Evolutionary conservation across 2,888 invertebrate genomes (phyloP), one percentile per base, ranked within the genome.

Genomic region (Lagria hirta): DNA sequence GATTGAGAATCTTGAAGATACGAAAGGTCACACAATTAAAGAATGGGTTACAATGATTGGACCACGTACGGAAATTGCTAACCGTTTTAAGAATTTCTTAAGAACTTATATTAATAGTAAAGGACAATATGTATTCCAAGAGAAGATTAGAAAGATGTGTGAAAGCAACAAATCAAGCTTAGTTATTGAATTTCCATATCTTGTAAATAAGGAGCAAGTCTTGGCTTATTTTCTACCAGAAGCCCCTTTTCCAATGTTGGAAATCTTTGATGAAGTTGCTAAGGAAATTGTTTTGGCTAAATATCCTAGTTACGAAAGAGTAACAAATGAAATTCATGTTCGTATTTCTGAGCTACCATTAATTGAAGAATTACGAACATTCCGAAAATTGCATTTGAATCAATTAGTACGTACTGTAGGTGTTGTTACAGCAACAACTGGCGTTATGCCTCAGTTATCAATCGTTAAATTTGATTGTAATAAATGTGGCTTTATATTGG

Each of bases 11-110:
- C 75, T 99, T 17, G 98, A 98, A 69, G 98, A 99, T 61, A 96
- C 95, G 3, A 94, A 96, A 66, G 99, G 98, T 0, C 87, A 96
- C 65, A 80, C 89, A 0, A 88, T 92, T 2, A 88, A 91, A 61
- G 97, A 99, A 62, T 99, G 98, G 95, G 96, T 99, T 0, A 83
- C 87, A 37, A 92, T 96, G 89, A 74, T 95, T 55, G 97, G 93
- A 1, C 96, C 98, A 0, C 81, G 89, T 36, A 94, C 92, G 6
- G 99, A 99, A 76, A 96, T 99, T 55, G 86, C 90, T 42, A 96
- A 98, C 72, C 82, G 84, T 32, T 88, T 88, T 61, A 94, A 93
- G 69, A 93, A 91, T 65, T 97, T 98, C 69, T 74, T 98, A 10
- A 81, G 94, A 16, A 95, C 93, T 6, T 94, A 83, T 70, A 86